Evolutionary conservation across 2,888 invertebrate species (phyloP).

Genomic region (Macrosiphum euphorbiae): DNA sequence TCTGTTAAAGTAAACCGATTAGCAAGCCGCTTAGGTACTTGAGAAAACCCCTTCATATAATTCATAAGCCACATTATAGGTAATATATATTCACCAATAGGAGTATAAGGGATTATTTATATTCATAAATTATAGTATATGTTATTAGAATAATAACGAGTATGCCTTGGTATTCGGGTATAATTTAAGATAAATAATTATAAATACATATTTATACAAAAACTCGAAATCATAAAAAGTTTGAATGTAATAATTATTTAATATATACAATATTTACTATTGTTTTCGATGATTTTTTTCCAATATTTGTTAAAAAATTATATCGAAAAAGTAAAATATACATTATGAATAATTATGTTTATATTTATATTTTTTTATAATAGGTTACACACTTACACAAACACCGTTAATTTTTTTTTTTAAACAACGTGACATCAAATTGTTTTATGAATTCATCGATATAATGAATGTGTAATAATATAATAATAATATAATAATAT

Average conservation of each 20-base stretch:
- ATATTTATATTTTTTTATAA: not conserved
- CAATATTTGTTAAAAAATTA: not conserved
- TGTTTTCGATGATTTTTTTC: not conserved
- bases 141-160: not conserved
- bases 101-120: not conserved
- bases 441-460: not conserved
- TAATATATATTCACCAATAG: not conserved
- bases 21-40: not conserved
- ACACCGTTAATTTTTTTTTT: not conserved
- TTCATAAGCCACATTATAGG: not conserved
- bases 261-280: not conserved
- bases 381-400: not conserved
- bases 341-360: not conserved
- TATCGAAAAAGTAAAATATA: not conserved
- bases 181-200: not conserved
- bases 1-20: not conserved
- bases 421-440: not conserved
- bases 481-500: too few relatives aligned
- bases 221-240: not conserved
- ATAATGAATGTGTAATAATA: not conserved
- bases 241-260: not conserved
- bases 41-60: not conserved
- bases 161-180: not conserved
- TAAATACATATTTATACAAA: not conserved
- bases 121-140: not conserved